phyloP scores from a whole-genome alignment of 2,113 vertebrate genomes.

The Ptilorrhoa leucosticta region DNA sequence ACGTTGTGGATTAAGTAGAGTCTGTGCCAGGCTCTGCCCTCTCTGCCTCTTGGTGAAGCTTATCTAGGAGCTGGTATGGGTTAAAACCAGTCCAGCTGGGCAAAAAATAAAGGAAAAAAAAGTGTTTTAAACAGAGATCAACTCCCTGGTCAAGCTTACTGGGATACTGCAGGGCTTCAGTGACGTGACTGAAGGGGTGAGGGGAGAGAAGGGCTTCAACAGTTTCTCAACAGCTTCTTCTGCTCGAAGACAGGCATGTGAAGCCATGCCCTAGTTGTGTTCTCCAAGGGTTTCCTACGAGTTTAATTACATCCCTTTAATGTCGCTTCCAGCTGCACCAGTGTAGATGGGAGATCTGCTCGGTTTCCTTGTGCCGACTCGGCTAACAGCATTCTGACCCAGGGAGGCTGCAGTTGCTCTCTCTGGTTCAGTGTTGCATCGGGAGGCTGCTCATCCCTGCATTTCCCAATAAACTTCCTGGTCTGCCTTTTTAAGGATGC shows the following conservation, averaged over 20 bases:
- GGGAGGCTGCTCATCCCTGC: not conserved
- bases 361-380: fast-evolving
- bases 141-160: not conserved
- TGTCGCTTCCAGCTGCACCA: not conserved
- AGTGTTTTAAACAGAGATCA: not conserved
- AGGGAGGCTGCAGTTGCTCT: not conserved
- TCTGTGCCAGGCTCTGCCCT: slow-evolving; percentile 40
- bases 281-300: slow-evolving; percentile 40
- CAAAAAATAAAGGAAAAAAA: no score
- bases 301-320: slow-evolving; percentile 47
- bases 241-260: not conserved
- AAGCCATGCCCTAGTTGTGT: slow-evolving; percentile 43
- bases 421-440: not conserved
- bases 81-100: not conserved
- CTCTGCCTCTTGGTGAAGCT: not conserved
- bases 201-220: not conserved
- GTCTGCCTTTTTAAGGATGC: not conserved
- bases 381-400: not conserved
- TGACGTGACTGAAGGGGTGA: not conserved
- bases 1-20: not conserved
- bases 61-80: not conserved
- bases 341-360: not conserved
- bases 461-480: not conserved
- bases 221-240: not conserved
- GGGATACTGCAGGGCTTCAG: not conserved